Percentiles rank a stretch among this genome's conserved stretches.
Conservation (phyloP, 35 echinoderm and acorn worm genomes). For the Acanthaster planci region DNA sequence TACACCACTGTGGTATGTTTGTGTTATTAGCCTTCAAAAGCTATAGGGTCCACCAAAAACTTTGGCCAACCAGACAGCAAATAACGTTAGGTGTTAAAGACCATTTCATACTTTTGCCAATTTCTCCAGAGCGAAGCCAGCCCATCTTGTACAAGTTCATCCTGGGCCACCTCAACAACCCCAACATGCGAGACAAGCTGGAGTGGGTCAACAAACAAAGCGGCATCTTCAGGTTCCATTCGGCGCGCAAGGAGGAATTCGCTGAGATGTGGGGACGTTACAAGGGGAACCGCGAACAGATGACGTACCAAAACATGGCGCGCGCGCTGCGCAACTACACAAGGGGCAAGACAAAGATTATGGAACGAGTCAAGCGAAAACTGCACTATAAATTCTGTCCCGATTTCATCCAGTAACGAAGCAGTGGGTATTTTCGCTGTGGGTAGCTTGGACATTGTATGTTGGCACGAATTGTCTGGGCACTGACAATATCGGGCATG, state of each 20-base stretch:
- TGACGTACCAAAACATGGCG: constrained; percentile 99
- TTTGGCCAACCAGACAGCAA: too few species aligned
- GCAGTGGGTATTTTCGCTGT: too few species aligned
- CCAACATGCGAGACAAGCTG: constrained; percentile 42
- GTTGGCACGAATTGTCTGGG: too few species aligned
- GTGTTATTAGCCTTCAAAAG: not conserved
- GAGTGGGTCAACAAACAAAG: constrained; percentile 88
- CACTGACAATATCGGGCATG: too few species aligned
- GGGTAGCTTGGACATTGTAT: too few species aligned
- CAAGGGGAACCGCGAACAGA: constrained; percentile 91
- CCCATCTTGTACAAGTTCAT: constrained; percentile 95
- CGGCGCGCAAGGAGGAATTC: constrained; percentile 85
- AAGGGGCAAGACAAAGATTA: constrained; percentile 67
- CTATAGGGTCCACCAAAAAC: not conserved
- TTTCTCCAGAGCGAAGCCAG: constrained; percentile 60
- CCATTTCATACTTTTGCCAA: too few species aligned
- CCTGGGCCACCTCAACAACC: constrained; percentile 65
- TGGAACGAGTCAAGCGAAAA: constrained; percentile 79
- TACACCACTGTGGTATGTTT: not conserved
- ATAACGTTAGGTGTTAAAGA: too few species aligned
- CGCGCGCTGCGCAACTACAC: constrained; percentile 91
- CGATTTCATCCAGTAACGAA: constrained; percentile 24
- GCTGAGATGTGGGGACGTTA: constrained; percentile 83
- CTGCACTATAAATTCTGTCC: constrained; percentile 84
- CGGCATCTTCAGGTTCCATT: constrained; percentile 89